Evolutionary conservation across 35 echinoderm and acorn worm species (phyloP).

Genomic region (Holothuria glaberrima): DNA sequence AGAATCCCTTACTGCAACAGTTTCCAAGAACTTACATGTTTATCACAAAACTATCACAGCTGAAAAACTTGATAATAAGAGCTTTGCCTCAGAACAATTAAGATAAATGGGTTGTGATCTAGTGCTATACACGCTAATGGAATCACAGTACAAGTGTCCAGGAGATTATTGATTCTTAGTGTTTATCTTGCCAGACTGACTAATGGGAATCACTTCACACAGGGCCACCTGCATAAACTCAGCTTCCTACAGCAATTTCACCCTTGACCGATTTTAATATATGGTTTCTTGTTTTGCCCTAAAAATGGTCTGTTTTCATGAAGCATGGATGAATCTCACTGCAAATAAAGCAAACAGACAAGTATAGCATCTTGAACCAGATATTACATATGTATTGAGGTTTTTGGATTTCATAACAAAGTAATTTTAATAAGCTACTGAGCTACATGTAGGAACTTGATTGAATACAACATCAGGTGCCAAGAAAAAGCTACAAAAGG

Average conservation of each 20-base stretch:
- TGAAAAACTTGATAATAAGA: not conserved
- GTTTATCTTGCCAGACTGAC: slow-evolving; percentile 29
- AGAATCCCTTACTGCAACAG: not conserved
- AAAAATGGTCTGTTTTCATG: too few species aligned
- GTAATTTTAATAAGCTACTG: too few species aligned
- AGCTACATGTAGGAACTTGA: too few species aligned
- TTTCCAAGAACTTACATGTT: not conserved
- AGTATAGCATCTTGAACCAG: too few species aligned
- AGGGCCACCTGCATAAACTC: slow-evolving; percentile 18
- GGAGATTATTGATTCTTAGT: slow-evolving; percentile 21
- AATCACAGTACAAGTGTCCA: not conserved
- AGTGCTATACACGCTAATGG: slow-evolving; percentile 12
- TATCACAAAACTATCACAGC: not conserved
- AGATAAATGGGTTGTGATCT: not conserved
- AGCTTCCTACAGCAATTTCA: not conserved
- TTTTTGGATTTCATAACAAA: too few species aligned
- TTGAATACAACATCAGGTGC: too few species aligned
- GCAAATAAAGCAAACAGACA: too few species aligned
- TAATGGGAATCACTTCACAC: not conserved
- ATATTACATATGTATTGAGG: too few species aligned
- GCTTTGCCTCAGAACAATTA: not conserved
- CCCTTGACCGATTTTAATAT: slow-evolving; percentile 11
- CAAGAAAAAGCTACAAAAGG: too few species aligned
- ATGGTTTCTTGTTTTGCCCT: not conserved
- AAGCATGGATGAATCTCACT: too few species aligned